Evolutionary conservation across 2,113 vertebrate genomes (phyloP).

Genomic region (Elachura formosa): DNA sequence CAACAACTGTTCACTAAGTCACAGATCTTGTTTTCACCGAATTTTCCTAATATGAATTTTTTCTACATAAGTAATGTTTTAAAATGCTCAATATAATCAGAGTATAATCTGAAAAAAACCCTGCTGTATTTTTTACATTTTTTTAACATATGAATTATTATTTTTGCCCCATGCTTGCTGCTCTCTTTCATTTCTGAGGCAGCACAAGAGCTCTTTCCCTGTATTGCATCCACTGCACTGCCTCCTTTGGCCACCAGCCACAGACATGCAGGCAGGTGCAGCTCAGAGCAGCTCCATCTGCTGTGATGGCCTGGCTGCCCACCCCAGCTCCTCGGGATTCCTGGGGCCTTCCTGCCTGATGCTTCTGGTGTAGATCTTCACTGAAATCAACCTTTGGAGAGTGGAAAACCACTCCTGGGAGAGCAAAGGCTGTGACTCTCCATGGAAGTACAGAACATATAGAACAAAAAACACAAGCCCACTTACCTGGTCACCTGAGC

Average conservation of each 20-base stretch:
- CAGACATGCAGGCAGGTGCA: neutral
- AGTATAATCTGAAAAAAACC: neutral
- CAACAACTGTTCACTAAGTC: neutral
- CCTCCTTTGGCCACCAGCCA: neutral
- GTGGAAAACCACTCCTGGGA: neutral
- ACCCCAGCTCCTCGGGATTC: neutral
- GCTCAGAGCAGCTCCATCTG: neutral
- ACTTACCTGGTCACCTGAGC: neutral
- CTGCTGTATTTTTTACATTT: neutral
- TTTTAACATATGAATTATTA: neutral
- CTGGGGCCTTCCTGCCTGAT: neutral
- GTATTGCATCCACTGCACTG: rapidly evolving
- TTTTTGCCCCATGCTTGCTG: neutral
- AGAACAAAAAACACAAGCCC: neutral
- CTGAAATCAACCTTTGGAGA: neutral
- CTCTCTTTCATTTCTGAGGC: neutral
- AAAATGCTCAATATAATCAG: neutral
- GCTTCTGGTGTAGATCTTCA: neutral
- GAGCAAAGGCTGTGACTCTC: neutral
- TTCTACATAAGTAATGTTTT: neutral
- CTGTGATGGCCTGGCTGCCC: neutral
- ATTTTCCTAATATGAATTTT: neutral
- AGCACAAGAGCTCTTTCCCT: neutral
- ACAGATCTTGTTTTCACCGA: neutral
- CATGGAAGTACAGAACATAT: neutral